Conservation (phyloP, 37 sponge, comb jelly and placozoan species). For the Oscarella lobularis region DNA sequence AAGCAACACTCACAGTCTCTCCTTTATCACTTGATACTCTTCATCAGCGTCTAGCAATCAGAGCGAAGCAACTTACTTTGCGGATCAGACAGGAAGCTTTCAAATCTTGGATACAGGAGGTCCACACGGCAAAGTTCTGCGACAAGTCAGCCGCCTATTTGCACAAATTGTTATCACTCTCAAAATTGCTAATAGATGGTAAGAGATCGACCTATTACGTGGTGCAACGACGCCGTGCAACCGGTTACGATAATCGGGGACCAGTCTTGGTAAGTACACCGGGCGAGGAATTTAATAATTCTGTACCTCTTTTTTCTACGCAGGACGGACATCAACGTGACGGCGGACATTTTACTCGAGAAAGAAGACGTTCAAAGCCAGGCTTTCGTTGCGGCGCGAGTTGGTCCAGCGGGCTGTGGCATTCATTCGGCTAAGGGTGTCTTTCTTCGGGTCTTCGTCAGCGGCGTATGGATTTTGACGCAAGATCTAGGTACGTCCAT, state of each 20-base stretch:
- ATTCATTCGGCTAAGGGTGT: conserved; percentile 32
- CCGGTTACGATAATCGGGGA: conserved; percentile 48
- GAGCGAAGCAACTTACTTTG: conserved; percentile 50
- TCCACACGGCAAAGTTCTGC: conserved; percentile 36
- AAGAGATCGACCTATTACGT: conserved; percentile 38
- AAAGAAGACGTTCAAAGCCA: conserved; percentile 5
- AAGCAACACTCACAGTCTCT: no score
- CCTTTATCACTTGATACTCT: no score
- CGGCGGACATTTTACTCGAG: conserved; percentile 10
- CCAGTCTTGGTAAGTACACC: conserved; percentile 38
- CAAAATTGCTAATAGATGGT: no score
- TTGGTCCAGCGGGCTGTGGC: conserved; percentile 44
- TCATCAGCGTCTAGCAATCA: conserved; percentile 18
- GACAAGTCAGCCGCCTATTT: no score
- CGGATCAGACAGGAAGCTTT: conserved; percentile 68
- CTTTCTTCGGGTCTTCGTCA: conserved; percentile 31
- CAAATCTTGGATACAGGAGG: conserved; percentile 21
- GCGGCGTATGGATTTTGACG: conserved; percentile 13
- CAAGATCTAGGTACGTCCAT: conserved; percentile 39
- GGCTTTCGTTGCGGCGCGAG: conserved; percentile 39
- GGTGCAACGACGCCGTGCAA: conserved; percentile 48
- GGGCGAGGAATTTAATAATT: neutral
- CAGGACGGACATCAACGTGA: conserved; percentile 20
- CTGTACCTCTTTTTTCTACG: neutral
- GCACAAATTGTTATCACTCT: no score